These are phyloP conservation scores for Perca flavescens DNA, from an alignment of 2,113 vertebrate genomes.

Conservation along the genomic window DNA sequence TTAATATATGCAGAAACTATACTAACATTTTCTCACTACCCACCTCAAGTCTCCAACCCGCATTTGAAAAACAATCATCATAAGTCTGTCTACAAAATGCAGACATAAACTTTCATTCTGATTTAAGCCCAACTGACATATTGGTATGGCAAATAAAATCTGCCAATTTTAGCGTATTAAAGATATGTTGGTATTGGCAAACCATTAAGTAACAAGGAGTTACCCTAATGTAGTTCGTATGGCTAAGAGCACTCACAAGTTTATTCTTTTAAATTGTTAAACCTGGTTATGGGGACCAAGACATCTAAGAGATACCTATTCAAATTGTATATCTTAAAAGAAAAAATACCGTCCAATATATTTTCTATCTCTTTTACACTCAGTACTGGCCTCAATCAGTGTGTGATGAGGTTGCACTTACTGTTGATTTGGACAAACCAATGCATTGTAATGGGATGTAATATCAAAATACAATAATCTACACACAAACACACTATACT, in stretches of 20 bases:
- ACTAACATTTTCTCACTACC: no score
- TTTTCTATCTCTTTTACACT: no score
- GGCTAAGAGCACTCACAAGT: background rate
- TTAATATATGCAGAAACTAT: no score
- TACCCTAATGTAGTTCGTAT: background rate
- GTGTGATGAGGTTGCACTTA: background rate
- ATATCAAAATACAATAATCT: background rate
- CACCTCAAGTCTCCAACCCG: no score
- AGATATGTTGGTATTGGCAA: background rate
- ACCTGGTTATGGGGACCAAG: no score
- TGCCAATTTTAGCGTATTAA: background rate
- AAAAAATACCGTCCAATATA: no score
- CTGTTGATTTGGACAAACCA: background rate
- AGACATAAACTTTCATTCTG: background rate
- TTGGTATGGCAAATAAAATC: background rate
- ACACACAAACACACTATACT: background rate
- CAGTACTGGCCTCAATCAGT: background rate
- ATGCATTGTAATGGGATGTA: background rate
- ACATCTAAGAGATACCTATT: no score
- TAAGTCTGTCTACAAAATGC: background rate
- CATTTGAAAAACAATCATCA: background rate
- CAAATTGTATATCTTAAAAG: no score
- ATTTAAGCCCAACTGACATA: background rate
- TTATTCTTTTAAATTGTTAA: background rate
- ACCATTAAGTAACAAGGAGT: background rate